Evolutionary conservation across 2,113 vertebrate genomes (phyloP).

Genomic region (Stictonetta naevosa): DNA sequence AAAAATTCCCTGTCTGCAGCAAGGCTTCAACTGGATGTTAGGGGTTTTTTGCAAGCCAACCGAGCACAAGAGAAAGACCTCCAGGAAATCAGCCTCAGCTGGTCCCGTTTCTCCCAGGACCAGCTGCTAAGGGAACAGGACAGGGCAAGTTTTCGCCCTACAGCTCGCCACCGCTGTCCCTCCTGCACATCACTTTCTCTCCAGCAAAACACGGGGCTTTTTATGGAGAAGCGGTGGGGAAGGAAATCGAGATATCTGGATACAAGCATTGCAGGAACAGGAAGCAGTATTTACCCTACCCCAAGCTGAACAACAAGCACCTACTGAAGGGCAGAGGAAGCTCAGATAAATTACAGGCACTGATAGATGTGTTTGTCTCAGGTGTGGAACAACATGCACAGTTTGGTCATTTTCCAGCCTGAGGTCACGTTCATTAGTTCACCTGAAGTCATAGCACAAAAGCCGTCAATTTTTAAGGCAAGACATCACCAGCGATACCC

Average conservation of each 20-base stretch:
- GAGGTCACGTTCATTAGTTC: not conserved
- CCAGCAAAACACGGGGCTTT: not conserved
- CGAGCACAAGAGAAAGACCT: not conserved
- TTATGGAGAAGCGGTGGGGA: not conserved
- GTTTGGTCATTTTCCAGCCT: not conserved
- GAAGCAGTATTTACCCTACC: not conserved
- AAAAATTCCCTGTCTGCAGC: not conserved
- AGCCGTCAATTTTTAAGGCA: not conserved
- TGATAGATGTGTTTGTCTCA: not conserved
- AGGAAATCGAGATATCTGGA: not conserved
- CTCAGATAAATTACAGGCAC: not conserved
- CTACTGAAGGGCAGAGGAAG: not conserved
- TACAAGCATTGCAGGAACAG: not conserved
- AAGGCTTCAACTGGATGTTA: conserved; percentile 20
- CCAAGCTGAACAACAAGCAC: not conserved
- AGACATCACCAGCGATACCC: not conserved
- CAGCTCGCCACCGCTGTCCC: not conserved
- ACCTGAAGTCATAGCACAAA: not conserved
- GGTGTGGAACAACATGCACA: not conserved
- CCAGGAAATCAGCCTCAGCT: not conserved
- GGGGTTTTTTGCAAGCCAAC: not conserved
- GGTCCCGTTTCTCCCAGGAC: not conserved
- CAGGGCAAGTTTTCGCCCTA: not conserved
- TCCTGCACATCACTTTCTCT: not conserved
- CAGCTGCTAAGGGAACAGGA: not conserved